These are phyloP conservation scores for Sebastiscus tertius DNA, from an alignment of 2,797 vertebrate species.

Conservation along the genomic window DNA sequence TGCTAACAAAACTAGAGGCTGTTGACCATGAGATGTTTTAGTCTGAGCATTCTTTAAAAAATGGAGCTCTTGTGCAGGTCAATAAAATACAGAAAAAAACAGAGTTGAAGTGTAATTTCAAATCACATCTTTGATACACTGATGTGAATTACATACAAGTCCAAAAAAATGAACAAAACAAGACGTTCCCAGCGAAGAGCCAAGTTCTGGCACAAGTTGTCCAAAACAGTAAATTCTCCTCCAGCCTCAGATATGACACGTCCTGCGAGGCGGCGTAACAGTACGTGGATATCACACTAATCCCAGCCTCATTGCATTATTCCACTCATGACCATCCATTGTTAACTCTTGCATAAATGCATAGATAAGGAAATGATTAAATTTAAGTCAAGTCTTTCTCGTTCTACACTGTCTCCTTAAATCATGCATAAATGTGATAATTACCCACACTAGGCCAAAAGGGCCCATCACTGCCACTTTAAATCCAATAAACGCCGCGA, in stretches of 20 bases:
- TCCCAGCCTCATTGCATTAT: constrained; percentile 68
- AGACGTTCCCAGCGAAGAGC: not conserved
- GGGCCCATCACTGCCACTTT: constrained; percentile 84
- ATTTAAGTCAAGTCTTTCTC: constrained; percentile 81
- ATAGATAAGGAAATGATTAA: constrained; percentile 84
- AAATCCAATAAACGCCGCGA: constrained; percentile 84
- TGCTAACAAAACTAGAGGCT: constrained; percentile 32
- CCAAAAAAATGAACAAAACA: not conserved
- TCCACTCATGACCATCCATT: constrained; percentile 67
- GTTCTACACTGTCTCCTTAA: constrained; percentile 81
- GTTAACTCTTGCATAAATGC: constrained; percentile 84
- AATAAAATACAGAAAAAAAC: constrained; percentile 26
- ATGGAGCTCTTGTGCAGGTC: constrained; percentile 22
- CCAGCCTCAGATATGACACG: constrained; percentile 25
- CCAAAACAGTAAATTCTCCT: constrained; percentile 7
- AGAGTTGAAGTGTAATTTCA: not conserved
- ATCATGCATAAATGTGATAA: constrained; percentile 87
- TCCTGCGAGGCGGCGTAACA: constrained; percentile 1
- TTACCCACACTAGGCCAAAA: constrained; percentile 81
- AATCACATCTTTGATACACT: constrained; percentile 11
- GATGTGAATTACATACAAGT: constrained; percentile 11
- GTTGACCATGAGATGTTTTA: constrained; percentile 61
- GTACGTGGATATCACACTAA: constrained; percentile 60
- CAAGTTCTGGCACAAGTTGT: constrained; percentile 21
- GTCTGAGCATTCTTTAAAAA: constrained; percentile 26